Conservation (phyloP, 53 echinoderm and acorn worm species). For the Holothuria leucospilota region DNA sequence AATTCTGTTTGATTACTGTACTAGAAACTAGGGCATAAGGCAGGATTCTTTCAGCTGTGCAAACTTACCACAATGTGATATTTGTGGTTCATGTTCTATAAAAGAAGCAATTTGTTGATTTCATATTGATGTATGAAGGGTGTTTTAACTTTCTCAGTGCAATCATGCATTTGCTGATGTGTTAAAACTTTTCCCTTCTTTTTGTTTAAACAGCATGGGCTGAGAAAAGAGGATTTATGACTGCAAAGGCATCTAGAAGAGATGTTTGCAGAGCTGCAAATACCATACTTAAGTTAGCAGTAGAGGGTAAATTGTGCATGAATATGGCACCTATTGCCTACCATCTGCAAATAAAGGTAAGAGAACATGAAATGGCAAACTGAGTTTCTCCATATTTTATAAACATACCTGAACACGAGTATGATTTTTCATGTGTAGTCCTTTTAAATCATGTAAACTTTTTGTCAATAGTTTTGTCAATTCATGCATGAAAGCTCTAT, state of each 20-base stretch:
- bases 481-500: not conserved
- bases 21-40: too few relatives aligned
- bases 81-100: too few relatives aligned
- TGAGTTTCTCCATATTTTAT: too few relatives aligned
- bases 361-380: not conserved
- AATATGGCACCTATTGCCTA: slow-evolving; percentile 93
- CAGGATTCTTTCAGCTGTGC: too few relatives aligned
- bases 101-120: not conserved
- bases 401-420: too few relatives aligned
- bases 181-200: not conserved
- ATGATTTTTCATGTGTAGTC: too few relatives aligned
- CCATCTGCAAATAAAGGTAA: slow-evolving; percentile 82
- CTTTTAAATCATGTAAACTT: not conserved
- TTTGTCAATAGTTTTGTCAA: too few relatives aligned
- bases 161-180: not conserved
- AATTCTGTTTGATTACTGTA: too few relatives aligned
- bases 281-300: slow-evolving; percentile 84
- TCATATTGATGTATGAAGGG: not conserved
- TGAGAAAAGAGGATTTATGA: slow-evolving; percentile 94
- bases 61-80: too few relatives aligned
- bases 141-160: not conserved
- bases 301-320: slow-evolving; percentile 94
- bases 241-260: slow-evolving; percentile 89
- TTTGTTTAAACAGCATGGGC: slow-evolving; percentile 80
- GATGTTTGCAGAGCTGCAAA: slow-evolving; percentile 96